A percentile compares a stretch with the other conserved stretches of the same genome.
These are phyloP conservation scores for Tetramorium bicarinatum DNA, from an alignment of 2,888 invertebrate genomes.

Conservation along the genomic window DNA sequence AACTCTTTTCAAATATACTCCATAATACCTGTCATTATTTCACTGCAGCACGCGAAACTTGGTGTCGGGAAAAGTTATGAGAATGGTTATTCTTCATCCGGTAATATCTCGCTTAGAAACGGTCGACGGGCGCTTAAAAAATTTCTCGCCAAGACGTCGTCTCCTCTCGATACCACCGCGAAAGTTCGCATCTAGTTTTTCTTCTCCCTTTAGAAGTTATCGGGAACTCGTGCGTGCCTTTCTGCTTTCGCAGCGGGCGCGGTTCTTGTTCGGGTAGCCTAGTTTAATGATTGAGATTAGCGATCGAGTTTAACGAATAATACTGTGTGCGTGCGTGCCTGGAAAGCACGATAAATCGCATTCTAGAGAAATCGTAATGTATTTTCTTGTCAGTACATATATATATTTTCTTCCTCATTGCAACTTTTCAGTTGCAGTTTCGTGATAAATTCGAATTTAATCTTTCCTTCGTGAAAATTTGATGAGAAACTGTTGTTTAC, in stretches of 20 bases:
- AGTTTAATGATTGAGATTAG: slow-evolving; percentile 42
- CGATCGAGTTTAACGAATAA: slow-evolving; percentile 35
- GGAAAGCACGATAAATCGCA: slow-evolving; percentile 14
- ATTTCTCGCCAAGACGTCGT: slow-evolving; percentile 12
- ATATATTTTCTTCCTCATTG: background rate
- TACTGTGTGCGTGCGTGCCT: slow-evolving; percentile 4
- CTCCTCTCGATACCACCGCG: background rate
- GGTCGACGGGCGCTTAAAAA: slow-evolving; percentile 24
- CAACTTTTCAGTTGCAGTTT: background rate
- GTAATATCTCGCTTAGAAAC: slow-evolving; percentile 40
- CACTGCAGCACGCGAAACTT: slow-evolving; percentile 14
- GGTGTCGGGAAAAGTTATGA: slow-evolving; percentile 24
- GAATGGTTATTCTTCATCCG: slow-evolving; percentile 23
- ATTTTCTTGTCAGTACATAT: background rate
- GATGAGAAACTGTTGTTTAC: background rate
- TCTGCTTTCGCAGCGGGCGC: slow-evolving; percentile 38
- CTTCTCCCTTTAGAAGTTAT: slow-evolving; percentile 51
- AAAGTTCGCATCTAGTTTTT: slow-evolving; percentile 43
- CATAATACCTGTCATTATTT: slow-evolving; percentile 28
- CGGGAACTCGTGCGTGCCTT: slow-evolving; percentile 44
- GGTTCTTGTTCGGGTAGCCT: slow-evolving; percentile 19
- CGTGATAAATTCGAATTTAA: background rate
- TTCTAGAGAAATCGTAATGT: slow-evolving; percentile 10
- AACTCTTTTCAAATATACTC: background rate
- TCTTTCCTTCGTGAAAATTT: background rate